Base-by-base conservation (phyloP, 2,888 invertebrate genomes). In the Sussaba pulchella region DNA sequence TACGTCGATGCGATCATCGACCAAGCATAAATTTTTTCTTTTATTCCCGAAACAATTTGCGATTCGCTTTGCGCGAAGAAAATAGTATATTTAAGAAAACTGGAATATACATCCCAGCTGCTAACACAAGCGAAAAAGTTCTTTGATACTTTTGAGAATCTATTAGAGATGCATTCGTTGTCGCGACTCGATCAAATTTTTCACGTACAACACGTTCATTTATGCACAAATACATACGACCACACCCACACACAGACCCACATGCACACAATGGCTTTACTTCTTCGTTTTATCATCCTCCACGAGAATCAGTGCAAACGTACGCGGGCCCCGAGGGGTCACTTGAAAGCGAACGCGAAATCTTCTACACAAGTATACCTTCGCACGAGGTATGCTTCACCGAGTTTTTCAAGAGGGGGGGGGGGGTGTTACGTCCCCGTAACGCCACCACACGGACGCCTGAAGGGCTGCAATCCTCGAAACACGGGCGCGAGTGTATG, bases 91-190 rank as follows among this genome's bases (percentile, higher is more conserved):
- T n/a, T n/a, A n/a, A n/a, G n/a, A n/a, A n/a, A n/a, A n/a, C n/a
- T n/a, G n/a, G n/a, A n/a, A n/a, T 26, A 9, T 31, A 57, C 14
- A 9, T 57, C 31, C 57, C 57, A 57, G 57, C 26, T 36, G 57
- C 57, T 31, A 36, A 9, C 57, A 14, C 57, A 57, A 57, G 57
- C 17, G 17, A n/a, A 57, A 31, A 31, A 6, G 2, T 8, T 57
- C 31, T 36, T 36, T 31, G 26, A 26, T 54, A 54, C 54, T 54
- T n/a, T 31, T 54, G 43, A 47, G 43, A 50, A 64, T 47, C 50
- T 41, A 63, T 67, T 8, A 41, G 57, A 79, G 47, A 64, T 50
- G 75, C 75, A 36, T 71, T 80, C 80, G 80, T 80, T 80, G 79
- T 80, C 67, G 61, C 66, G 54, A 67, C 61, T 76, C 75, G 59